Base-by-base conservation (phyloP, 2,797 vertebrate genomes). In the Cuniculus paca region DNA sequence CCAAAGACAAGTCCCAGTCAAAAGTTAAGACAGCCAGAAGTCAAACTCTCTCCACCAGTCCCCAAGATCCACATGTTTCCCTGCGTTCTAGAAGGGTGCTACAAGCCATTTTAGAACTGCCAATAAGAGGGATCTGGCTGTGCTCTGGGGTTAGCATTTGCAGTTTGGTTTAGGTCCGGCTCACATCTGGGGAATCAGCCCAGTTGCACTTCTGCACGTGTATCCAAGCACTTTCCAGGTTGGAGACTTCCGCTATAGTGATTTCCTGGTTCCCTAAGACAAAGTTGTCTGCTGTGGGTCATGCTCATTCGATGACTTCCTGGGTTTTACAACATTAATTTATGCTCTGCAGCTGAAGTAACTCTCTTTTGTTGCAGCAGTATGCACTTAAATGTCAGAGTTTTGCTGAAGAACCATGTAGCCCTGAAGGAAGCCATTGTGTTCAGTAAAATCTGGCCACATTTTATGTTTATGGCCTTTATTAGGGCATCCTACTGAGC, bases 391-490 rank as follows among this genome's bases (percentile, higher is more conserved):
- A 88, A 90, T 97, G 85, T 97, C 95, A 89, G 7, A 86, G 92
- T 50, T 26, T 16, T 70, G 6, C 90, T 96, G 95, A 96, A 96
- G 96, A 98, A 93, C 81, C 28, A 14, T 81, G 96, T 94, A 96
- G 60, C 70, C 97, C 95, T 97, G 90, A 97, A 98, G 97, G 93
- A 91, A 97, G 94, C 65, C 81, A 16, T 85, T 97, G 93, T 97
- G 42, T 90, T 97, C 93, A 93, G 88, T 95, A 94, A 97, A 97
- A 94, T 84, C 95, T 94, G 81, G 78, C 92, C 61, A 81, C 81
- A 92, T 94, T 98, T 98, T 93, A 95, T 50, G n/a, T 97, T 98
- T 97, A 97, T 97, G 92, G 61, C 88, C 93, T 98, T 97, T 97
- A 97, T 97, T 97, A 92, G 83, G 80, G 93, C 85, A 88, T 95